These are phyloP conservation scores for Oceanodroma tethys DNA, from an alignment of 2,113 vertebrate species.

Conservation along the genomic window DNA sequence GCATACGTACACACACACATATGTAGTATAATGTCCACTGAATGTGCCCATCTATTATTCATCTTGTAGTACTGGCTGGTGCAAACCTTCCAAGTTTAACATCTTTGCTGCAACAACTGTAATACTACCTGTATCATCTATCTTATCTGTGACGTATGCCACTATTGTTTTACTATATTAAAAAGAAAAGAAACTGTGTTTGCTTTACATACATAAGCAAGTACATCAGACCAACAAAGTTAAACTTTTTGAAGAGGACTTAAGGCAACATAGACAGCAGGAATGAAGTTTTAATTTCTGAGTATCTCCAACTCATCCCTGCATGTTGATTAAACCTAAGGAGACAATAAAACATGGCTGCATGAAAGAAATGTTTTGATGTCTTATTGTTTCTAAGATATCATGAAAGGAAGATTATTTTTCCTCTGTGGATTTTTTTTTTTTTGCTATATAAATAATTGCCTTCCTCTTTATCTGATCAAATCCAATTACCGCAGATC, in stretches of 20 bases:
- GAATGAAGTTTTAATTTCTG: not conserved
- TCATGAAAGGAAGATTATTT: not conserved
- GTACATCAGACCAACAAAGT: not conserved
- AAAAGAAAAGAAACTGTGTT: not conserved
- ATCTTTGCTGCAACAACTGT: not conserved
- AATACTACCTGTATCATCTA: not conserved
- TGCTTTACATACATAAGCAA: not conserved
- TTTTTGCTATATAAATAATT: conserved; percentile 37
- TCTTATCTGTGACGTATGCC: not conserved
- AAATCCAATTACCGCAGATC: conserved; percentile 5
- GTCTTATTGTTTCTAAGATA: conserved; percentile 8
- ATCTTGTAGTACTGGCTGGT: not conserved
- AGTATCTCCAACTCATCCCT: not conserved
- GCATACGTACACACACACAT: accelerated
- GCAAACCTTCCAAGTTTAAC: not conserved
- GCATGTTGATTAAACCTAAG: not conserved
- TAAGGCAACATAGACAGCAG: not conserved
- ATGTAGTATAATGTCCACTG: not conserved
- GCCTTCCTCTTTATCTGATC: conserved; percentile 17
- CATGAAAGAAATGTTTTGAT: conserved; percentile 22
- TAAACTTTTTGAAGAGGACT: not conserved
- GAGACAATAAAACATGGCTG: not conserved
- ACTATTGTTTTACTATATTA: not conserved
- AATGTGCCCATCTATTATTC: not conserved
- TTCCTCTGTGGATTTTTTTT: not conserved